A percentile compares a stretch with the other conserved stretches of the same genome.
phyloP scores from a whole-genome alignment of 2,888 invertebrate species.

The Tuta absoluta region DNA sequence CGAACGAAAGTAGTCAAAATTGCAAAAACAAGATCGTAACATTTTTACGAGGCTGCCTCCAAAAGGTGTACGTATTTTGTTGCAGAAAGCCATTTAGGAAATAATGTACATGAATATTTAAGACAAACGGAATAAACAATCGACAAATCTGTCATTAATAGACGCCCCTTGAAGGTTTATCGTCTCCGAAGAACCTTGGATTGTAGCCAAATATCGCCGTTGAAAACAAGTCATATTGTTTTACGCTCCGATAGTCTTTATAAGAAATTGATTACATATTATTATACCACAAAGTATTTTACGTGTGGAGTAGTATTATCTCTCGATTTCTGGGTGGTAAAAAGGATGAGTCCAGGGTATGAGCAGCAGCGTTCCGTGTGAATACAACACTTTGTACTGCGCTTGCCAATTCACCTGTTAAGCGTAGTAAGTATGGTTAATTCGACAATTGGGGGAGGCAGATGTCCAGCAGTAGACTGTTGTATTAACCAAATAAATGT shows the following conservation, averaged over 20 bases:
- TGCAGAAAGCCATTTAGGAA: conserved; percentile 32
- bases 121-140: conserved; percentile 38
- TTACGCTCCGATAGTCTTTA: conserved; percentile 41
- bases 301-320: too few relatives aligned
- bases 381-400: too few relatives aligned
- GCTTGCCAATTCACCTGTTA: too few relatives aligned
- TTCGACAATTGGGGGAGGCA: too few relatives aligned
- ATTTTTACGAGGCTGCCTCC: conserved; percentile 3
- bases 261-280: not conserved
- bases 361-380: too few relatives aligned
- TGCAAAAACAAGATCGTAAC: conserved; percentile 11
- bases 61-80: conserved; percentile 24
- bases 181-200: conserved; percentile 40
- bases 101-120: conserved; percentile 36
- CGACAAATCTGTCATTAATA: conserved; percentile 40
- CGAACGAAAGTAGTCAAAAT: conserved; percentile 1
- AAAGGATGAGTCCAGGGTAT: too few relatives aligned
- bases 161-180: conserved; percentile 43
- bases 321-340: too few relatives aligned
- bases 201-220: conserved; percentile 46
- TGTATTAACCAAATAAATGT: too few relatives aligned
- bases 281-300: too few relatives aligned
- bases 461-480: too few relatives aligned
- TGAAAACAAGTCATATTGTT: conserved; percentile 46
- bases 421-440: too few relatives aligned